Base-by-base conservation (phyloP, 2,888 invertebrate genomes). In the Agrilus mali region DNA sequence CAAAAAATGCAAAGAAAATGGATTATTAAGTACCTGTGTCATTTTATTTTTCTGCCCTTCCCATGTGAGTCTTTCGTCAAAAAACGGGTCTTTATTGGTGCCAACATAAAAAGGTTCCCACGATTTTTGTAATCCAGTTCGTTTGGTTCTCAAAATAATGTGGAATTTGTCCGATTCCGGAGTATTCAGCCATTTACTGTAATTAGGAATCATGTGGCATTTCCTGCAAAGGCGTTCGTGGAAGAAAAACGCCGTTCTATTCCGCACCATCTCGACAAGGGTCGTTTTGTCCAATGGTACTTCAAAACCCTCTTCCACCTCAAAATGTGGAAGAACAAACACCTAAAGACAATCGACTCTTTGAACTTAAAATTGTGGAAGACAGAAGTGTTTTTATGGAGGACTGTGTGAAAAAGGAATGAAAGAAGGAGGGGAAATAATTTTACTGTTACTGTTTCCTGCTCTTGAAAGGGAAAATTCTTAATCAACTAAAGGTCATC, bases 81-180 rank as follows among this genome's bases (percentile, higher is more conserved):
- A 62, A 7, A 56, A 39, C 6, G 61, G 61, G 45, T 60, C 60
- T 6, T 55, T 49, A 33, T 60, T 57, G 4, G 60, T 61, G 15
- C 58, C 57, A n/a, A 61, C 47, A 41, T 55, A 61, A 44, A 61
- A 60, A 4, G 61, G 59, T 46, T 61, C 61, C 61, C 61, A 61
- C 8, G 55, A 38, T n/a, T 38, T 42, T 36, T 56, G 50, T 7
- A 36, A 12, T 2, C 52, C 54, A 20, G 47, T 36, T 35, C 61
- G 46, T 49, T 60, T 60, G 5, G 50, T 53, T 4, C 47, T 43
- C 6, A 56, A 46, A 49, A 60, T 60, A 16, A 60, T 51, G 36
- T 53, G 40, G 32, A 61, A 38, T 15, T 40, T 48, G 7, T 46
- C 38, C 7, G 48, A 52, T 42, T 54, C 51, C 1, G 44, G 33